Percentiles rank a stretch among this genome's conserved stretches.
Evolutionary conservation across 2,113 vertebrate species (phyloP).

Genomic region (Aegithalos caudatus): DNA sequence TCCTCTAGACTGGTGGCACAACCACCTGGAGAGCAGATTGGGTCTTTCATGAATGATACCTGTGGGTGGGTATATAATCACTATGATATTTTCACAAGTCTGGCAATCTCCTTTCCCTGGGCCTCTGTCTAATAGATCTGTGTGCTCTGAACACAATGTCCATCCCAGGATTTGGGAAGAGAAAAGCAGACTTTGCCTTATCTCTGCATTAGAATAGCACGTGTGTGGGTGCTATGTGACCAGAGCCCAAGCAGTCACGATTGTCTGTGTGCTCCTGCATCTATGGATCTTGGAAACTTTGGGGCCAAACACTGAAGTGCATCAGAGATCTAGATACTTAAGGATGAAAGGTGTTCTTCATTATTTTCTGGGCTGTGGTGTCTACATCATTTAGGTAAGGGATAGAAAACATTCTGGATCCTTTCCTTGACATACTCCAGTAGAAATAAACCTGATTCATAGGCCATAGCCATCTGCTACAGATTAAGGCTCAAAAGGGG

Average conservation of each 20-base stretch:
- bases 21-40: neutral
- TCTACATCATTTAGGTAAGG: neutral
- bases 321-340: neutral
- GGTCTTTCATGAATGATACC: neutral
- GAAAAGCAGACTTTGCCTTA: neutral
- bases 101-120: neutral
- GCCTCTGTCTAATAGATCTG: neutral
- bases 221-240: neutral
- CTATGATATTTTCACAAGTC: neutral
- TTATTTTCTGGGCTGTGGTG: neutral
- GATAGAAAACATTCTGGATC: neutral
- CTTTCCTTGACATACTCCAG: neutral
- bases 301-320: neutral
- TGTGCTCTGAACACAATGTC: neutral
- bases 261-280: neutral
- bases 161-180: neutral
- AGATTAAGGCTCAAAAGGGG: neutral
- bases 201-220: neutral
- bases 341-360: neutral
- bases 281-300: neutral
- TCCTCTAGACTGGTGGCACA: neutral
- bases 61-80: neutral
- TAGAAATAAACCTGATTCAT: neutral
- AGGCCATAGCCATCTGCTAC: neutral
- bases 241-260: neutral